Evolutionary conservation across 2,888 invertebrate species (phyloP).

Genomic region (Galeopsomyia nigrocyanea): DNA sequence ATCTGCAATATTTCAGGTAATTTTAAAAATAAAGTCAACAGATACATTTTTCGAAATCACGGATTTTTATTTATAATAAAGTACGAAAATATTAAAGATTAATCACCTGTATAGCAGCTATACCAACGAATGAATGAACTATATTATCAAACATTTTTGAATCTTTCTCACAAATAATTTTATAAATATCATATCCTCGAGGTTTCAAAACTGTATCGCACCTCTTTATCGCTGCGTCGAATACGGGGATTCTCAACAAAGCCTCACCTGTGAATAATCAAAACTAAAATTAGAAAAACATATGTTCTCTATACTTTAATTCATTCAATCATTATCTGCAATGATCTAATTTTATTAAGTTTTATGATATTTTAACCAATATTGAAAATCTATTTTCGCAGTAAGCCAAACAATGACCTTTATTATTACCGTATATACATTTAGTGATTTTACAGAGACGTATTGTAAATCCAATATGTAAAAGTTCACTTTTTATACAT

Average conservation of each 20-base stretch:
- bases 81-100: slow-evolving; percentile 60
- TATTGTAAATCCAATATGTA: no score
- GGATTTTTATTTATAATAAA: no score
- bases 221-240: slow-evolving; percentile 73
- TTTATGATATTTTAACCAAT: no score
- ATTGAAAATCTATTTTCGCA: no score
- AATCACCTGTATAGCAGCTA: slow-evolving; percentile 77
- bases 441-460: no score
- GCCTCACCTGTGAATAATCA: slow-evolving; percentile 40
- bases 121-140: slow-evolving; percentile 80
- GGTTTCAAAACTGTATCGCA: slow-evolving; percentile 76
- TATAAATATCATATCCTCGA: slow-evolving; percentile 76
- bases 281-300: background rate
- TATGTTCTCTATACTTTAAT: no score
- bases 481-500: no score
- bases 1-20: slow-evolving; percentile 65
- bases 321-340: no score
- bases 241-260: slow-evolving; percentile 76
- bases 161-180: slow-evolving; percentile 75
- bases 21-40: background rate
- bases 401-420: no score
- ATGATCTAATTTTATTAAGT: no score
- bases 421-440: no score
- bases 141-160: slow-evolving; percentile 78
- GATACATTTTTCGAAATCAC: no score